A percentile compares a stretch with the other conserved stretches of the same genome.
These are phyloP conservation scores for Lepilemur septentrionalis DNA, from an alignment of 2,797 vertebrate genomes.

Conservation along the genomic window DNA sequence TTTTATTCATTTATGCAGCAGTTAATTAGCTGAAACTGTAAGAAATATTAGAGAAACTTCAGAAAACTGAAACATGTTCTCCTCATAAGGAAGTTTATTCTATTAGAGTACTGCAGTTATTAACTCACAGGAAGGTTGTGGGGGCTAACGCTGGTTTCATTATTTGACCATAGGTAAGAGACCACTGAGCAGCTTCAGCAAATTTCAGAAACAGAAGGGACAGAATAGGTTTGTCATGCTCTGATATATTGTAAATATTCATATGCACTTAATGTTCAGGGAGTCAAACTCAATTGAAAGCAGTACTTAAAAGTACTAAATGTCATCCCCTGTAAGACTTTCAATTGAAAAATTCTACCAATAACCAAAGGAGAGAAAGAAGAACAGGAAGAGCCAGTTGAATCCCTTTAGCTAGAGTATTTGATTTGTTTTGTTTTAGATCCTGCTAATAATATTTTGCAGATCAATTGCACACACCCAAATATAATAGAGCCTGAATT, in stretches of 20 bases:
- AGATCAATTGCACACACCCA: neutral
- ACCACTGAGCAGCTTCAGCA: neutral
- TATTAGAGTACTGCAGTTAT: neutral
- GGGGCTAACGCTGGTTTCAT: neutral
- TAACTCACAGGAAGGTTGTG: neutral
- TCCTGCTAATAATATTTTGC: conserved; percentile 57
- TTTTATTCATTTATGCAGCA: neutral
- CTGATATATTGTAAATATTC: conserved; percentile 33
- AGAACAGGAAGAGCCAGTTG: neutral
- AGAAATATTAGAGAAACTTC: neutral
- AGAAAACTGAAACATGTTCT: conserved; percentile 22
- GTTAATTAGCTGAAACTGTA: conserved; percentile 41
- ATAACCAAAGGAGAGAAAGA: conserved; percentile 35
- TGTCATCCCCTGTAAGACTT: neutral
- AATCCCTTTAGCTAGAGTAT: conserved; percentile 20
- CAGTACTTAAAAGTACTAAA: neutral
- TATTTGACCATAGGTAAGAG: conserved; percentile 1
- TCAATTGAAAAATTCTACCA: neutral
- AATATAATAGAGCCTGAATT: conserved; percentile 54
- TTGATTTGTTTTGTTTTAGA: conserved; percentile 53
- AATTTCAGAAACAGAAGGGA: conserved; percentile 1
- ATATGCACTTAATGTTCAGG: conserved; percentile 40
- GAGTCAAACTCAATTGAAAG: conserved; percentile 19
- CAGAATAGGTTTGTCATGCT: neutral
- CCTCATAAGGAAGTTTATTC: neutral